These are phyloP conservation scores for Serranochromis macrocephalus DNA, from an alignment of 2,113 vertebrate genomes.

Conservation along the genomic window DNA sequence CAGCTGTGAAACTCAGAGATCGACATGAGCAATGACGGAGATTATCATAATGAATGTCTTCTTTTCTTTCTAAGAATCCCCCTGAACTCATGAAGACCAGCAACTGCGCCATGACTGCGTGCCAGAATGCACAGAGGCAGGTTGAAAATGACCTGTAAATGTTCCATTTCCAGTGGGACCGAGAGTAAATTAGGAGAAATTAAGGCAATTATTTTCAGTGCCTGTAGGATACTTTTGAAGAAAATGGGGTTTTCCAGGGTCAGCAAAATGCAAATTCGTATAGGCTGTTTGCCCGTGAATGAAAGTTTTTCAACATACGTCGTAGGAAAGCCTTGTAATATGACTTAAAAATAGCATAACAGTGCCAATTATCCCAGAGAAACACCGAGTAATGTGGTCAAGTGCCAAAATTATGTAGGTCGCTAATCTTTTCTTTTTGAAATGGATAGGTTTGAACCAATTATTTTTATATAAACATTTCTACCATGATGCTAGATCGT, in stretches of 20 bases:
- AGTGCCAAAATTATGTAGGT: neutral
- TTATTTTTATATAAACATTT: neutral
- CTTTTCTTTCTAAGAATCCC: neutral
- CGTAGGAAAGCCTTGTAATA: neutral
- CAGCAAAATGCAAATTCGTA: neutral
- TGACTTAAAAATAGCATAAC: neutral
- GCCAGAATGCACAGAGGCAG: neutral
- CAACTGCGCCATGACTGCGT: neutral
- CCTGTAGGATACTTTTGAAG: neutral
- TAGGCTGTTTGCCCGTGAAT: neutral
- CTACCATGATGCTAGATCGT: neutral
- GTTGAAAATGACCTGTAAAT: neutral
- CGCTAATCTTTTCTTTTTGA: neutral
- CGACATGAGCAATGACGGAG: neutral
- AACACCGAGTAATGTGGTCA: neutral
- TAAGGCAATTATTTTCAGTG: neutral
- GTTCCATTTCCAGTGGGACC: neutral
- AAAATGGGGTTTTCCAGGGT: neutral
- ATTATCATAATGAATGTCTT: neutral
- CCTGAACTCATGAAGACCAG: neutral
- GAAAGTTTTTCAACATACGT: neutral
- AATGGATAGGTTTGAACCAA: neutral
- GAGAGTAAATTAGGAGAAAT: neutral
- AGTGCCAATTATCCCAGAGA: neutral
- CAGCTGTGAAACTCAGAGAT: constrained; percentile 17